Evolutionary conservation across 1,140 invertebrate genomes (phyloP).

Genomic region (Globodera ellingtonae): DNA sequence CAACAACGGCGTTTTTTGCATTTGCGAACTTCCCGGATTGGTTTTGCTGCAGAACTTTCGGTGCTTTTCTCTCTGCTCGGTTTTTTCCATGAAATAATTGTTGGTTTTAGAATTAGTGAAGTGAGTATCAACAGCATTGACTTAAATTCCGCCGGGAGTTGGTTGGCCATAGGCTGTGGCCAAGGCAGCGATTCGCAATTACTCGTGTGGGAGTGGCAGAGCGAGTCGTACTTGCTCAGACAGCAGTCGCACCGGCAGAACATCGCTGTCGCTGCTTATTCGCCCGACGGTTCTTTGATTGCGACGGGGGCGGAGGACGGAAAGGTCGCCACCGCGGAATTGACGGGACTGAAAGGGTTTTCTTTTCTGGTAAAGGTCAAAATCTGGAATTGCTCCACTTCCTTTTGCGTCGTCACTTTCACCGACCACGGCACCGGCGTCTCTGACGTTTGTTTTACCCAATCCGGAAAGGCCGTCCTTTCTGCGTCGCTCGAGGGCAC

Average conservation of each 20-base stretch:
- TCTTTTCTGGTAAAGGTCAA: slow-evolving; percentile 36
- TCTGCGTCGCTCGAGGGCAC: slow-evolving; percentile 50
- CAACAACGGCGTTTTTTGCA: slow-evolving; percentile 41
- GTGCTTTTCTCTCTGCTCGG: slow-evolving; percentile 22
- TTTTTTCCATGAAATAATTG: neutral
- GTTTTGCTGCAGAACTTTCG: slow-evolving; percentile 39
- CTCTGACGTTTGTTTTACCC: slow-evolving; percentile 47
- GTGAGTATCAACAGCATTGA: slow-evolving; percentile 36
- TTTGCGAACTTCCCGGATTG: slow-evolving; percentile 39
- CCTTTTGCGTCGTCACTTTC: slow-evolving; percentile 52
- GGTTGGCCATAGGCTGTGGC: slow-evolving; percentile 49
- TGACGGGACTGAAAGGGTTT: neutral
- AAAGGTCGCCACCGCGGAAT: slow-evolving; percentile 24
- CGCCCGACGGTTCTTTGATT: slow-evolving; percentile 44
- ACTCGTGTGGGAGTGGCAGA: slow-evolving; percentile 53
- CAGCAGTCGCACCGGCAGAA: slow-evolving; percentile 53
- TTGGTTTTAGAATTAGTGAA: slow-evolving; percentile 25
- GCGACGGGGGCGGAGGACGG: slow-evolving; percentile 53
- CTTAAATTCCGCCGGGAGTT: slow-evolving; percentile 40
- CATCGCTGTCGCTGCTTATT: slow-evolving; percentile 46
- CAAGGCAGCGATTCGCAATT: slow-evolving; percentile 42
- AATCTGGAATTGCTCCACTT: slow-evolving; percentile 47
- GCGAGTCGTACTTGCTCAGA: slow-evolving; percentile 52
- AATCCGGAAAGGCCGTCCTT: slow-evolving; percentile 49
- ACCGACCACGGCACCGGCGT: slow-evolving; percentile 48